Evolutionary conservation across 2,113 vertebrate genomes (phyloP).

Genomic region (Puffinus mauretanicus): DNA sequence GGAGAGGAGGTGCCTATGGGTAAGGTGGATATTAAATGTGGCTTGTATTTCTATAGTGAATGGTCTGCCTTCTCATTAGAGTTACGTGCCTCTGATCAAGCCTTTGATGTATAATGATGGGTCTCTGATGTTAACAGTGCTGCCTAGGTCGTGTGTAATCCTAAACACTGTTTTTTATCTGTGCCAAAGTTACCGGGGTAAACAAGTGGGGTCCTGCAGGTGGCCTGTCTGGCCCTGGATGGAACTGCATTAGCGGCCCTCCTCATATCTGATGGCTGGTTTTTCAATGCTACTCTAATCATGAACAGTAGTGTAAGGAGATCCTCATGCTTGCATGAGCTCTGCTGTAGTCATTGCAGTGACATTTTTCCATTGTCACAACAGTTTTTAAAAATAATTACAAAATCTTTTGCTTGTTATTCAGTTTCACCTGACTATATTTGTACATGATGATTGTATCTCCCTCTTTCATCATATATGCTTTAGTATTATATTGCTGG

Average conservation of each 20-base stretch:
- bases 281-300: not conserved
- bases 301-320: not conserved
- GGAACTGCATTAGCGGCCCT: not conserved
- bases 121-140: not conserved
- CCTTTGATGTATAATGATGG: not conserved
- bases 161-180: not conserved
- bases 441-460: not conserved
- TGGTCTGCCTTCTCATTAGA: not conserved
- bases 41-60: not conserved
- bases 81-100: not conserved
- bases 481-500: not conserved
- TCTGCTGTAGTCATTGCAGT: not conserved
- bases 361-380: not conserved
- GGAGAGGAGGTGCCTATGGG: not conserved
- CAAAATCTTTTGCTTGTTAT: not conserved
- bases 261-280: not conserved
- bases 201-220: not conserved
- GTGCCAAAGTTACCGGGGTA: not conserved
- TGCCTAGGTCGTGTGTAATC: not conserved
- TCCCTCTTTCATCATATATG: not conserved
- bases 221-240: not conserved
- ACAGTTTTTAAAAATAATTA: not conserved
- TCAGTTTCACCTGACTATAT: not conserved
- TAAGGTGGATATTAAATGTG: not conserved
- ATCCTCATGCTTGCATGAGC: not conserved